Base-by-base conservation (phyloP, 64 coral and sea anemone species). In the Hydrozoanthus tunicans region DNA sequence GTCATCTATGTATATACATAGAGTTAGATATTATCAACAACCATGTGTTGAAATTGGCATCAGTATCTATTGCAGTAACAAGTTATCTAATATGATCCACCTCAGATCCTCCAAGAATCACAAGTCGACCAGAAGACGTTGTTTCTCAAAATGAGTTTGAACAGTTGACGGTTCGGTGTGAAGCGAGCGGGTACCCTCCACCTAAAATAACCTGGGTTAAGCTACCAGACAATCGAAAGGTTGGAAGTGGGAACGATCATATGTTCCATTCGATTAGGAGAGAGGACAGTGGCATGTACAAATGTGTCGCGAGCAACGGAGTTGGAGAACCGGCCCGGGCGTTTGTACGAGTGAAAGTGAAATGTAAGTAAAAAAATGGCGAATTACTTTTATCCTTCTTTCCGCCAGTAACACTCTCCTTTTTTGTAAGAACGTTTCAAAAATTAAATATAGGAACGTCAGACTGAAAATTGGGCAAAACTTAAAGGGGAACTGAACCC, bases 141-240 rank as follows among this genome's bases (percentile, higher is more conserved):
- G 12, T 59, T 60, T 82, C 80, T n/a, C 54, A 20, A 26, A 75
- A 26, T 6, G 84, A 88, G 6, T 88, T 14, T 58, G 69, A 88
- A 4, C 69, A 88, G 84, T 70, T 88, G 69, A 88, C 27, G 1
- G 68, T 75, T 23, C 69, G 57, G n/a, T 88, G 84, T 61, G 84
- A 88, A 13, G 84, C 84, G 7, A 73, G 69, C 7, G 84, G 84
- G 5, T 88, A 74, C 25, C 84, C 84, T 14, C 14, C n/a, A 6
- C 84, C 84, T 1, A 74, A 75, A 70, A 88, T 88, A 58, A 88
- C 84, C 1, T 88, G 84, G 84, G 51, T 88, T 12, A 88, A 61
- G 24, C 69, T 88, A 25, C 55, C 58, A 58, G 53, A 58, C 69
- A 88, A 73, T 64, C 61, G 12, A 9, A 60, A 88, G 54, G 27